These are phyloP conservation scores for Enteromius trimaculatus DNA, from an alignment of 2,797 vertebrate species.

Conservation along the genomic window DNA sequence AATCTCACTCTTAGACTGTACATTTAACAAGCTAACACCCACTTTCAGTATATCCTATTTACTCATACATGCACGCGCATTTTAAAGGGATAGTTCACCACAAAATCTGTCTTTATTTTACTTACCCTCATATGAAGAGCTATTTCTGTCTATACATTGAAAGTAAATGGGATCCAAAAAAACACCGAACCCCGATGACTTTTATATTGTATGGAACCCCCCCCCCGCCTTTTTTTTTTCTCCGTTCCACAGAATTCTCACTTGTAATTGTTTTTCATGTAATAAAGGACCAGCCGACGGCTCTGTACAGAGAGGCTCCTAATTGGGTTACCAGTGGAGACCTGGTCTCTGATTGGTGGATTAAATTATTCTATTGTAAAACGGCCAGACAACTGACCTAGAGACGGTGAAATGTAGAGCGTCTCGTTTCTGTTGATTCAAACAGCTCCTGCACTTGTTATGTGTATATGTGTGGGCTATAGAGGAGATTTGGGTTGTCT, in stretches of 20 bases:
- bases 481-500: conserved; percentile 60
- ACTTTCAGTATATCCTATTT: neutral
- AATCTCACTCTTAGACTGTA: neutral
- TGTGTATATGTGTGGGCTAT: conserved; percentile 53
- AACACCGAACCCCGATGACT: neutral
- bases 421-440: conserved; percentile 36
- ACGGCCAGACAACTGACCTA: conserved; percentile 31
- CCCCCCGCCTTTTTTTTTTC: too few species aligned
- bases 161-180: neutral
- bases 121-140: neutral
- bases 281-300: neutral
- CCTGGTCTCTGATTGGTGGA: conserved; percentile 12
- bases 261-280: neutral
- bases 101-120: neutral
- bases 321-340: conserved; percentile 8
- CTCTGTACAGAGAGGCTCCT: neutral
- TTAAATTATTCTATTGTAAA: neutral
- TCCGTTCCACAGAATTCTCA: neutral
- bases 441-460: conserved; percentile 39
- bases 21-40: neutral
- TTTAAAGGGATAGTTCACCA: neutral
- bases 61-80: neutral
- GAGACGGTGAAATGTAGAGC: conserved; percentile 40
- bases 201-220: neutral
- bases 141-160: neutral